phyloP scores from a whole-genome alignment of 2,888 invertebrate species.

The Dynastes maya region DNA sequence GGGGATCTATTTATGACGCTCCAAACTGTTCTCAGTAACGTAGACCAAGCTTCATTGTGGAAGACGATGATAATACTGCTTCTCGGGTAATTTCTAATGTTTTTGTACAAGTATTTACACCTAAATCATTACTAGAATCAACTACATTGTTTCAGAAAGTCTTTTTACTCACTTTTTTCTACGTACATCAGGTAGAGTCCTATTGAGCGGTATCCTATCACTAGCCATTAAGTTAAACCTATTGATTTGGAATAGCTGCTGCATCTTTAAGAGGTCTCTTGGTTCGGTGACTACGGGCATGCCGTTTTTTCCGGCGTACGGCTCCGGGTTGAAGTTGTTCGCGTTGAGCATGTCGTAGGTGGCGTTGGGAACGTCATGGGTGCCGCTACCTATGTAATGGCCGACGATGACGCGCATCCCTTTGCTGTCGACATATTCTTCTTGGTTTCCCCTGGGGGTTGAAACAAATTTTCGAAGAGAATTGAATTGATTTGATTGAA shows the following conservation, averaged over 20 bases:
- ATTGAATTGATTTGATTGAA: not conserved
- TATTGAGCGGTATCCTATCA: conserved; percentile 89
- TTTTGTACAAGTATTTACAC: conserved; percentile 75
- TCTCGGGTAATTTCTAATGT: conserved; percentile 80
- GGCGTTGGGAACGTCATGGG: conserved; percentile 77
- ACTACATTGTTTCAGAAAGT: no score
- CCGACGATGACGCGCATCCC: conserved; percentile 91
- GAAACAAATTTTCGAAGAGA: not conserved
- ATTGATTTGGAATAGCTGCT: conserved; percentile 87
- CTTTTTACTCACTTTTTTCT: conserved; percentile 78
- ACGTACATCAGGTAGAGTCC: conserved; percentile 88
- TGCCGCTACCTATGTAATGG: conserved; percentile 88
- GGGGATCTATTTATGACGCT: conserved; percentile 95
- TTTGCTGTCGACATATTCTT: conserved; percentile 80
- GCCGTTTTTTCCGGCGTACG: conserved; percentile 85
- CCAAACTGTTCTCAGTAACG: conserved; percentile 93
- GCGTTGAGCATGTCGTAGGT: conserved; percentile 81
- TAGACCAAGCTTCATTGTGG: conserved; percentile 99
- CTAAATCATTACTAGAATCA: conserved; percentile 68
- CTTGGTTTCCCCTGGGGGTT: conserved; percentile 74
- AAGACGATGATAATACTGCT: conserved; percentile 97
- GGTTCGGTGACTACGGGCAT: conserved; percentile 85
- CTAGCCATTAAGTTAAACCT: conserved; percentile 91
- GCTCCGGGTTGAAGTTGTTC: conserved; percentile 84
- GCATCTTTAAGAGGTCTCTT: conserved; percentile 83